Evolutionary conservation across 2,888 invertebrate genomes (phyloP), one percentile per base, ranked within the genome.

Genomic region (Cheilosia impressa): DNA sequence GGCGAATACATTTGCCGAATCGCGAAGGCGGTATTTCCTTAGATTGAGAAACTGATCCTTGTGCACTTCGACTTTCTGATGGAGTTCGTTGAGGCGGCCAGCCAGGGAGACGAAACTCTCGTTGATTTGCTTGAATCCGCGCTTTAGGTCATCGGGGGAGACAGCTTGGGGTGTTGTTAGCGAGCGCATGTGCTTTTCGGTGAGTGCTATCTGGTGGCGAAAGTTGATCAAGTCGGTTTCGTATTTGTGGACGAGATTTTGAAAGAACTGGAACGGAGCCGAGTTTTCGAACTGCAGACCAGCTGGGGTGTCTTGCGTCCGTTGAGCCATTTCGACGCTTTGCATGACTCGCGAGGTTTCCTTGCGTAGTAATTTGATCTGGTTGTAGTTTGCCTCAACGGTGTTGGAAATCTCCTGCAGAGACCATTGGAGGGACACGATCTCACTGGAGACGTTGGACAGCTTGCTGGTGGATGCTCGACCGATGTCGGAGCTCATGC

Each of bases 71-170:
- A 98, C 93, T 89, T 94, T 94, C 71, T 93, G 93, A 89, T 98
- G 97, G 0, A 97, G 95, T 4, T 96, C 95, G 89, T 98, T 97
- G 45, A 98, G 92, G 47, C 96, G 95, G 0, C 97, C 97, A n/a
- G 98, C 98, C 76, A 98, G 92, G 0, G 96, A 96, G 41, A 98
- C 95, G 89, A 98, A 95, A 2, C 97, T 96, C 90, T 97, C 97
- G 91, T 98, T 97, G 89, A 98, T 94, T 89, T 96, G 95, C 41
- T 95, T 94, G 92, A 98, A 95, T 19, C 97, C 96, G 71, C 95
- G 93, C 10, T 96, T 95, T 82, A 98, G 91, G 92, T 98, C 97
- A 91, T 96, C 95, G 0, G 96, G 95, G 4, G 95, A 94, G 57
- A 96, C 92, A 58, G 93, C 93, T 88, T 94, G 93, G 0, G 95